phyloP scores from a whole-genome alignment of 30 jellyfish, hydroid and myxozoan genomes.

The Morbakka virulenta region DNA sequence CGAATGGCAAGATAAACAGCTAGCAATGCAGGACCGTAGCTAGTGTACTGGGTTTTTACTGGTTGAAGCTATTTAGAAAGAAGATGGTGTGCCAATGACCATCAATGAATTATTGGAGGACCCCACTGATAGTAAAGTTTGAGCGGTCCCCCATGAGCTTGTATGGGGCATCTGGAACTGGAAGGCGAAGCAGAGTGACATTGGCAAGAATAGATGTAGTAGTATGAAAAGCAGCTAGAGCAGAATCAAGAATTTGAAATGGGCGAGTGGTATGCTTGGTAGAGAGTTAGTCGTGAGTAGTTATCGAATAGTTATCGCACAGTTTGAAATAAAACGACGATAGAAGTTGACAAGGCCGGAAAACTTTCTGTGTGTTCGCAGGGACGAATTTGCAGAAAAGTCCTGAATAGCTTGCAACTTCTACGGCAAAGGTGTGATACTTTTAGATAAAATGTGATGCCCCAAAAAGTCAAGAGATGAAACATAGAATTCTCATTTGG shows the following conservation, averaged over 20 bases:
- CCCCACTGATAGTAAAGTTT: background rate
- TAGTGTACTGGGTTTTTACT: background rate
- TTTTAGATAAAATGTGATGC: background rate
- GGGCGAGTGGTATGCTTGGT: background rate
- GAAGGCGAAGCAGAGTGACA: background rate
- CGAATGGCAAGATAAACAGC: slow-evolving; percentile 37
- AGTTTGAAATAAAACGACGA: background rate
- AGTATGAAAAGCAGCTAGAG: background rate
- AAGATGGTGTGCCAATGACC: background rate
- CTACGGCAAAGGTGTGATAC: background rate
- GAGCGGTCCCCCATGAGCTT: background rate
- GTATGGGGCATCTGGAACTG: background rate
- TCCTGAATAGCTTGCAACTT: background rate
- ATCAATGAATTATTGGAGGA: background rate
- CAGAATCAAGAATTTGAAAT: background rate
- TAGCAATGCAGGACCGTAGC: slow-evolving; percentile 6
- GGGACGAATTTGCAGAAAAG: background rate
- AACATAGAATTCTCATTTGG: background rate
- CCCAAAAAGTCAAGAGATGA: background rate
- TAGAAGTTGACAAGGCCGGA: background rate
- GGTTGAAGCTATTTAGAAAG: background rate
- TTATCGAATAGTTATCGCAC: too few relatives aligned
- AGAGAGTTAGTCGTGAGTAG: background rate
- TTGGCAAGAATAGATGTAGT: background rate
- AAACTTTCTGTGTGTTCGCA: background rate